A percentile compares a stretch with the other conserved stretches of the same genome.
These are phyloP conservation scores for Pithys albifrons DNA, from an alignment of 2,113 vertebrate species.

Conservation along the genomic window DNA sequence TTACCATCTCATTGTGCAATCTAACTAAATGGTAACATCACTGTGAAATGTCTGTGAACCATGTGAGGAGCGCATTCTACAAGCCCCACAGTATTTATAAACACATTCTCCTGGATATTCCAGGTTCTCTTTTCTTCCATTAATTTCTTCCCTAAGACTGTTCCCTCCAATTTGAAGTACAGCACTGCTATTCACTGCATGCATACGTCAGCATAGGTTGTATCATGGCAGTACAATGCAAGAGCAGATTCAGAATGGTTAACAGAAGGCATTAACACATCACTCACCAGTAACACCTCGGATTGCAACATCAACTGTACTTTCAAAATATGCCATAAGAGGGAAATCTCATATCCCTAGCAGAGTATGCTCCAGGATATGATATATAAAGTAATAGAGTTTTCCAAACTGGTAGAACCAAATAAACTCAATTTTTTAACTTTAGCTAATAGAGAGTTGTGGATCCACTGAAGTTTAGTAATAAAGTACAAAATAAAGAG, in stretches of 20 bases:
- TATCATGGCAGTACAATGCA: constrained; percentile 32
- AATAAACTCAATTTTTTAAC: background rate
- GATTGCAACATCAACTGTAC: constrained; percentile 56
- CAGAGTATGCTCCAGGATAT: constrained; percentile 31
- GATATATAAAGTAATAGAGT: background rate
- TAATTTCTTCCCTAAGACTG: background rate
- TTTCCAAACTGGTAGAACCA: background rate
- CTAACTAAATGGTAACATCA: background rate
- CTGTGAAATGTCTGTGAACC: background rate
- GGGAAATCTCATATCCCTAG: constrained; percentile 49
- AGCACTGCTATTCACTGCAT: background rate
- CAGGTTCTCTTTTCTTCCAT: background rate
- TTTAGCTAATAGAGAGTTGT: background rate
- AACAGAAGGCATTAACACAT: constrained; percentile 61
- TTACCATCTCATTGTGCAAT: background rate
- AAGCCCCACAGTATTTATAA: background rate
- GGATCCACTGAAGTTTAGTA: background rate
- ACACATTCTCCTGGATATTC: background rate
- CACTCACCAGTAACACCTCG: constrained; percentile 57
- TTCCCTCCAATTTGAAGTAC: background rate
- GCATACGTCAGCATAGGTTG: constrained; percentile 24
- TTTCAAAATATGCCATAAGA: constrained; percentile 56
- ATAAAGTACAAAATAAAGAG: background rate
- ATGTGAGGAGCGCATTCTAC: background rate
- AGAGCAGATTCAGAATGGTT: constrained; percentile 58